phyloP scores from a whole-genome alignment of 1,140 invertebrate species.

The Oreohelix idahoensis region DNA sequence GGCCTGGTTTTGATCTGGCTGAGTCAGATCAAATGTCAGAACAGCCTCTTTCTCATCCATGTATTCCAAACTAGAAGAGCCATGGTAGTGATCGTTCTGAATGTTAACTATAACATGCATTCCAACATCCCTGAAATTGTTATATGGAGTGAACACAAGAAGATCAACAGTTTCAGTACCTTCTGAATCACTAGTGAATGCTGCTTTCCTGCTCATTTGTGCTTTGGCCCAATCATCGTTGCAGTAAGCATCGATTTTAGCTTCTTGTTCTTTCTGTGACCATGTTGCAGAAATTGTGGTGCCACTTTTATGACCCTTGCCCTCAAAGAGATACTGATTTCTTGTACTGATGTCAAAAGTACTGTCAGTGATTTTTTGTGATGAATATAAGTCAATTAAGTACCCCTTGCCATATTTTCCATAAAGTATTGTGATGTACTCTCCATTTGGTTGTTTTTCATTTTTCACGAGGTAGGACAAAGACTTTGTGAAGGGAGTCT shows the following conservation, averaged over 20 bases:
- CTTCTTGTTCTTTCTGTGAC: background rate
- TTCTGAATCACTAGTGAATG: background rate
- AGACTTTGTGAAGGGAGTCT: conserved; percentile 20
- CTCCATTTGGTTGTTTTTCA: background rate
- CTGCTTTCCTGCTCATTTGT: conserved; percentile 2
- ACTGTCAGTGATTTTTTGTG: background rate
- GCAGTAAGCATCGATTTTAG: background rate
- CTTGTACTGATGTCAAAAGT: background rate
- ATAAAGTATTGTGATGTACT: background rate
- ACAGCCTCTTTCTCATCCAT: conserved; percentile 34
- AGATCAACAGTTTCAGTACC: conserved; percentile 1
- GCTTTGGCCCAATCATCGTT: conserved; percentile 14
- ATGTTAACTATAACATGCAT: background rate
- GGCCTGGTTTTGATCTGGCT: background rate
- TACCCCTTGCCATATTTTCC: conserved; percentile 19
- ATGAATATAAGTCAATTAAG: conserved; percentile 13
- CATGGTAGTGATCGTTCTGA: background rate
- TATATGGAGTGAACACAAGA: background rate
- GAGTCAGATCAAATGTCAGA: background rate
- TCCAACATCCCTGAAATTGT: conserved; percentile 6
- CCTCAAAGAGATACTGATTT: conserved; percentile 11
- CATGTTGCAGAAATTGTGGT: background rate
- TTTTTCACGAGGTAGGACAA: conserved; percentile 22
- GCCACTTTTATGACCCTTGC: background rate
- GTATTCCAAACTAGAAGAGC: conserved; percentile 8